Evolutionary conservation across 2,797 vertebrate species (phyloP).

Genomic region (Mustela erminea): DNA sequence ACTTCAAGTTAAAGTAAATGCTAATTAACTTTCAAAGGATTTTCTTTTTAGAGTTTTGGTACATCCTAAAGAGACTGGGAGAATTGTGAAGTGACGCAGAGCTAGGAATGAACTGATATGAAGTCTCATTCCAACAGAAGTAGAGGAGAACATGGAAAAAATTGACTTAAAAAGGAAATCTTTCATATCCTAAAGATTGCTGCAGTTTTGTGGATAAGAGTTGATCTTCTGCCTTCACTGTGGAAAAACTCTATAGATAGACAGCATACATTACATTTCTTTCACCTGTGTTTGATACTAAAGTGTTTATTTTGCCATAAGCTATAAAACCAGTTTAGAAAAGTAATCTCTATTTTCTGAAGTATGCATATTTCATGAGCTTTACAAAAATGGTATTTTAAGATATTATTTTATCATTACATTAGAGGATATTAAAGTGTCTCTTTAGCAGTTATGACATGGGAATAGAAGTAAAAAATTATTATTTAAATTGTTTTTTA

Average conservation of each 20-base stretch:
- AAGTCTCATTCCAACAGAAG: not conserved
- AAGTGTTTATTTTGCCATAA: slow-evolving; percentile 48
- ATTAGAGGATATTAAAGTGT: not conserved
- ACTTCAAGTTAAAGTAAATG: slow-evolving; percentile 26
- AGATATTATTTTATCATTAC: not conserved
- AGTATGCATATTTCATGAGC: slow-evolving; percentile 25
- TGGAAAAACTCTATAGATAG: slow-evolving; percentile 38
- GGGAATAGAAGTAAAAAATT: not conserved
- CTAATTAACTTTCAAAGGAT: slow-evolving; percentile 1
- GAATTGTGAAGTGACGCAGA: not conserved
- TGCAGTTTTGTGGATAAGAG: not conserved
- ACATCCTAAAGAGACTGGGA: not conserved
- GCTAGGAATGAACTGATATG: not conserved
- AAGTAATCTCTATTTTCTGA: not conserved
- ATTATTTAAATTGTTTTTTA: slow-evolving; percentile 16
- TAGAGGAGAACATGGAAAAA: not conserved
- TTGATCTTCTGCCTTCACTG: not conserved
- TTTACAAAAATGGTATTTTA: slow-evolving; percentile 45
- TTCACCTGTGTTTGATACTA: not conserved
- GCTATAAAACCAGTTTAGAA: slow-evolving; percentile 7
- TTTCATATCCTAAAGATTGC: not conserved
- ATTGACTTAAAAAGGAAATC: not conserved
- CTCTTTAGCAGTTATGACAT: not conserved
- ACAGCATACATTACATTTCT: not conserved
- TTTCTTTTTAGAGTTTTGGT: slow-evolving; percentile 11